Evolutionary conservation across 92 coral and sea anemone genomes (phyloP).

Genomic region (Nematostella vectensis): DNA sequence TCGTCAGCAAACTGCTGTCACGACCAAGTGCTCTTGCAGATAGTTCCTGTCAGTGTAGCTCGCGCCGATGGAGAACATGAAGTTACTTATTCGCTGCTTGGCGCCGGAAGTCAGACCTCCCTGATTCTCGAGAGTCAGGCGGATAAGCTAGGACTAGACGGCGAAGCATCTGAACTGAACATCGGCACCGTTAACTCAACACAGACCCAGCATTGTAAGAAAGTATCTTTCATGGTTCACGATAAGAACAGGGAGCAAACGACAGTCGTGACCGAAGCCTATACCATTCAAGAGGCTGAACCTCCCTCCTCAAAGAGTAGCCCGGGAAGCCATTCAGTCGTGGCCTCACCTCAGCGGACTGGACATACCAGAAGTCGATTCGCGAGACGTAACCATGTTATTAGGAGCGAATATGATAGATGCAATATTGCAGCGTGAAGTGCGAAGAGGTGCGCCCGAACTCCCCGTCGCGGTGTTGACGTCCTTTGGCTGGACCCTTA

Average conservation of each 20-base stretch:
- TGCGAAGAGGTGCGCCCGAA: too few species aligned
- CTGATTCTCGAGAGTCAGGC: conserved; percentile 25
- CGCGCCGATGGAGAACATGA: conserved; percentile 15
- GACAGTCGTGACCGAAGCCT: too few species aligned
- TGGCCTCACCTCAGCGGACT: conserved; percentile 20
- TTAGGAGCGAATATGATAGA: too few species aligned
- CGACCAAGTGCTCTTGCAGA: conserved; percentile 35
- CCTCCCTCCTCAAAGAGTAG: conserved; percentile 16
- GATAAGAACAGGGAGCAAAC: too few species aligned
- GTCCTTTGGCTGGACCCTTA: conserved; percentile 41
- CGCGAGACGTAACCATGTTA: conserved; percentile 19
- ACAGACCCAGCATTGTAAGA: conserved; percentile 26
- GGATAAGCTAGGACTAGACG: conserved; percentile 31
- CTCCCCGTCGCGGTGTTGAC: background rate
- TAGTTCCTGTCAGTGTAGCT: conserved; percentile 30
- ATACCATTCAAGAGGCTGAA: too few species aligned
- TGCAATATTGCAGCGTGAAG: too few species aligned
- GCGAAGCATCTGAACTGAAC: conserved; percentile 14
- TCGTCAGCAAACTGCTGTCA: conserved; percentile 12
- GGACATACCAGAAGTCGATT: conserved; percentile 19
- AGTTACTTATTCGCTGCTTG: conserved; percentile 38
- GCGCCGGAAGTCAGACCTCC: conserved; percentile 35
- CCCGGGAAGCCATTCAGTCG: conserved; percentile 9
- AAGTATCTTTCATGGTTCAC: conserved; percentile 6
- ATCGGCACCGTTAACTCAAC: conserved; percentile 30